phyloP scores from a whole-genome alignment of 2,888 invertebrate species.

The Girardia tigrina region DNA sequence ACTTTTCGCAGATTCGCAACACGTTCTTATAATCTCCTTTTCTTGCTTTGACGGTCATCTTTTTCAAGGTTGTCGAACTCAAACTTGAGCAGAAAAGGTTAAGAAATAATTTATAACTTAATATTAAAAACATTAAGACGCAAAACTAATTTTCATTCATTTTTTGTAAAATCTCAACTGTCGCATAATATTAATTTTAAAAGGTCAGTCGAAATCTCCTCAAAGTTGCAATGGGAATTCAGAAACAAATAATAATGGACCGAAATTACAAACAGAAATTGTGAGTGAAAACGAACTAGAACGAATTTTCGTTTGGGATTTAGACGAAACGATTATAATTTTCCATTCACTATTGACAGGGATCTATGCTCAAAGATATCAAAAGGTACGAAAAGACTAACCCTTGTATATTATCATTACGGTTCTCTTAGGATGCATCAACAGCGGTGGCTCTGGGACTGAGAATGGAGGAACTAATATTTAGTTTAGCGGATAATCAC shows the following conservation, averaged over 20 bases:
- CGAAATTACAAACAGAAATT: slow-evolving; percentile 67
- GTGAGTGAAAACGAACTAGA: slow-evolving; percentile 69
- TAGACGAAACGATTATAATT: slow-evolving; percentile 90
- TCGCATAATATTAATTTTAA: not conserved
- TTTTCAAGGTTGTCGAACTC: too few species aligned
- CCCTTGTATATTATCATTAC: too few species aligned
- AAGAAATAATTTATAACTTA: too few species aligned
- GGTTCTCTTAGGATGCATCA: slow-evolving; percentile 67
- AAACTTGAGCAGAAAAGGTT: too few species aligned
- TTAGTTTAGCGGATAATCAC: slow-evolving; percentile 77
- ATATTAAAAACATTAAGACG: too few species aligned
- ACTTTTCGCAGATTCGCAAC: too few species aligned
- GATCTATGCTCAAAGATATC: slow-evolving; percentile 74
- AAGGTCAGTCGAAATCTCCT: not conserved
- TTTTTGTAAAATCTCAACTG: too few species aligned
- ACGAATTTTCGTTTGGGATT: slow-evolving; percentile 90
- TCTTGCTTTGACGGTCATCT: too few species aligned
- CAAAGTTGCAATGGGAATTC: slow-evolving; percentile 37
- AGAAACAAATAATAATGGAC: slow-evolving; percentile 54
- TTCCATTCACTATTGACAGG: slow-evolving; percentile 84
- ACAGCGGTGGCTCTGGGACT: slow-evolving; percentile 72
- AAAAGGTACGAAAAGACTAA: slow-evolving; percentile 58
- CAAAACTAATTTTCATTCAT: too few species aligned
- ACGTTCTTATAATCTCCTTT: too few species aligned
- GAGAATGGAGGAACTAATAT: slow-evolving; percentile 89